Conservation (phyloP, 2,113 vertebrate genomes). For the Lasiurus cinereus region DNA sequence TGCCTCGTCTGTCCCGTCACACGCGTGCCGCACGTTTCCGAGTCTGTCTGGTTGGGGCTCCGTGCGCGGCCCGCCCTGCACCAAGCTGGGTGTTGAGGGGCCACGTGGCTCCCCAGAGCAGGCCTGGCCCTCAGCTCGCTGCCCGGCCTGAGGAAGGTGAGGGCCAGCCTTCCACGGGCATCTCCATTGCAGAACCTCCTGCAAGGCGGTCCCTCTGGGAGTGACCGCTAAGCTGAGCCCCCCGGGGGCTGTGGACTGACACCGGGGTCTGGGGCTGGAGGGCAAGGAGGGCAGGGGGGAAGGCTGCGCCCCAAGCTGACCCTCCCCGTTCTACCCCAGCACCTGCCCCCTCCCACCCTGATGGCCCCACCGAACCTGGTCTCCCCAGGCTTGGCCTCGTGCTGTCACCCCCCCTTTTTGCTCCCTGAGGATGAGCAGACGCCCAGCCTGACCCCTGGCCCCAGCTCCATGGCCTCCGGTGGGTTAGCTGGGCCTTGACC, state of each 20-base stretch:
- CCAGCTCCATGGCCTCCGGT: accelerated
- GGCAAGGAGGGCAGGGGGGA: background rate
- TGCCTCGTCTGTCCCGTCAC: background rate
- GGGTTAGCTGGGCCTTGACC: background rate
- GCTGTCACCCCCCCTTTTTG: background rate
- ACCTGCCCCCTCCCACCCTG: background rate
- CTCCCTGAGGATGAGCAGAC: background rate
- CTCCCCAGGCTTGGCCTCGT: background rate
- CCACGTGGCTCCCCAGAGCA: background rate
- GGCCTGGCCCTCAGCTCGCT: background rate
- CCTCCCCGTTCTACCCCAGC: background rate
- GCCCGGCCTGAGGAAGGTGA: background rate
- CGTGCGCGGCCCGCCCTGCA: background rate
- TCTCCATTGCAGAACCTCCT: background rate
- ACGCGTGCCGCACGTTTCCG: no score
- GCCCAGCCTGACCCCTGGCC: background rate
- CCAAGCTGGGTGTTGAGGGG: no score
- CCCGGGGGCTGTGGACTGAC: background rate
- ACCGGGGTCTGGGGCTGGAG: background rate
- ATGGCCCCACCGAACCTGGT: no score
- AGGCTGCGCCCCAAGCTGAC: background rate
- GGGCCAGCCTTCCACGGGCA: background rate
- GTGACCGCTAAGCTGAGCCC: background rate
- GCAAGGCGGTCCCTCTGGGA: background rate
- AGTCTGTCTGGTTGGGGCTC: background rate